Evolutionary conservation across 1,140 invertebrate species (phyloP), one percentile per base, ranked within the genome.

Genomic region (Neodiprion fabricii): DNA sequence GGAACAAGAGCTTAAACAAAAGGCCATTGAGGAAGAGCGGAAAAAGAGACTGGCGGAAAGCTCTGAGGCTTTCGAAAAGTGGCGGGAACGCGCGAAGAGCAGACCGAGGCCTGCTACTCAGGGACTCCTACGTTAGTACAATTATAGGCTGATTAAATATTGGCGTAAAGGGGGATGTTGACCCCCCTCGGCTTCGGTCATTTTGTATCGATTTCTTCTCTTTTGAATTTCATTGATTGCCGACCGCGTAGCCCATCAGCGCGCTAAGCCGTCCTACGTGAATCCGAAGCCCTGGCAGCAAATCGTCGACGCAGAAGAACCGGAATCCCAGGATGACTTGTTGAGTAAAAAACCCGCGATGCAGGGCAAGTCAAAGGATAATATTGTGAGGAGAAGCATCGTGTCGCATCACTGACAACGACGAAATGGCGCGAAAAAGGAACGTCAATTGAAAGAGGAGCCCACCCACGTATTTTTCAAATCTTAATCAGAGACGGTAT

Each of bases 271-370:
- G 47, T 72, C 84, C 3, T 88, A 84, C 28, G 76, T 87, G 9
- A 88, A 88, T 79, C 86, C 86, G 1, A 79, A 79, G 23, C 86
- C 86, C 0, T 88, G 86, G 86, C 80, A 84, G 69, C 69, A 75
- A 61, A 74, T 87, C 7, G 67, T 77, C 10, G 80, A 85, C 1
- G 68, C 78, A 7, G 74, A 72, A 49, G 14, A 11, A 12, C 7
- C 12, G 11, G 67, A 69, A 69, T 65, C 17, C 1, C 61, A 17
- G 61, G 17, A 14, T 3, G 12, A 65, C 4, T 21, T 65, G 61
- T 14, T 61, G 53, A 5, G 47, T 14, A 61, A 77, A 21, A 76
- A 72, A 48, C 61, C 9, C 50, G 7, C 53, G 65, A 53, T 17
- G 74, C 65, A 77, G n/a, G 47, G 61, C 7, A 80, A 72, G 47